A percentile compares a stretch with the other conserved stretches of the same genome.
phyloP scores from a whole-genome alignment of 2,888 invertebrate species.

The Suillia variegata region DNA sequence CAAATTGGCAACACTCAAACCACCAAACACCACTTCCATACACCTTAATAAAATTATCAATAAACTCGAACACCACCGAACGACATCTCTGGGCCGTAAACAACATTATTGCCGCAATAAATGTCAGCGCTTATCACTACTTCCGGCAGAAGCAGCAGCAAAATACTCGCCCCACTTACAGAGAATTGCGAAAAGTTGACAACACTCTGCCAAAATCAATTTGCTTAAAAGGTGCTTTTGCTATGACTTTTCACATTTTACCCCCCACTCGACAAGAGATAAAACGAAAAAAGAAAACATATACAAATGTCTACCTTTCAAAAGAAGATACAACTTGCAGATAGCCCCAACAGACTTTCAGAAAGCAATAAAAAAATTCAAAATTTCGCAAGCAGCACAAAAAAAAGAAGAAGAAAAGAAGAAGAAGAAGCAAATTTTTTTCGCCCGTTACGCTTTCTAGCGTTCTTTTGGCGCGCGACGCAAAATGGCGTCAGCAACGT shows the following conservation, averaged over 20 bases:
- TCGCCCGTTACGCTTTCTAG: neutral
- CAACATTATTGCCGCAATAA: conserved; percentile 1
- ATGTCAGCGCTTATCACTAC: conserved; percentile 5
- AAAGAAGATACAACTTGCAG: neutral
- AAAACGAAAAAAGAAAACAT: too few relatives aligned
- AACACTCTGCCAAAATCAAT: conserved; percentile 32
- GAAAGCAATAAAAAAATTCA: neutral
- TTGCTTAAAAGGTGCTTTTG: conserved; percentile 29
- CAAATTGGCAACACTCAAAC: too few relatives aligned
- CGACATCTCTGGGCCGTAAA: too few relatives aligned
- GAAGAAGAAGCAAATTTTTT: neutral
- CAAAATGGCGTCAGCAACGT: too few relatives aligned
- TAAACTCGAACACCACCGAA: too few relatives aligned
- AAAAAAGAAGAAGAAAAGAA: neutral
- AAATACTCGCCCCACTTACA: too few relatives aligned
- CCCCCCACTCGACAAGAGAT: too few relatives aligned
- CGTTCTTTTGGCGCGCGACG: too few relatives aligned
- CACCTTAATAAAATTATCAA: too few relatives aligned
- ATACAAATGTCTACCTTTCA: neutral
- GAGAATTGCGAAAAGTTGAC: neutral
- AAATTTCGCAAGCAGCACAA: too few relatives aligned
- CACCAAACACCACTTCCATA: too few relatives aligned
- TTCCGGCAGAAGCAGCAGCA: too few relatives aligned
- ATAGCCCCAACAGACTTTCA: neutral
- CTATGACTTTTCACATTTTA: neutral